phyloP scores from a whole-genome alignment of 2,797 vertebrate species.

The Peromyscus aztecus region DNA sequence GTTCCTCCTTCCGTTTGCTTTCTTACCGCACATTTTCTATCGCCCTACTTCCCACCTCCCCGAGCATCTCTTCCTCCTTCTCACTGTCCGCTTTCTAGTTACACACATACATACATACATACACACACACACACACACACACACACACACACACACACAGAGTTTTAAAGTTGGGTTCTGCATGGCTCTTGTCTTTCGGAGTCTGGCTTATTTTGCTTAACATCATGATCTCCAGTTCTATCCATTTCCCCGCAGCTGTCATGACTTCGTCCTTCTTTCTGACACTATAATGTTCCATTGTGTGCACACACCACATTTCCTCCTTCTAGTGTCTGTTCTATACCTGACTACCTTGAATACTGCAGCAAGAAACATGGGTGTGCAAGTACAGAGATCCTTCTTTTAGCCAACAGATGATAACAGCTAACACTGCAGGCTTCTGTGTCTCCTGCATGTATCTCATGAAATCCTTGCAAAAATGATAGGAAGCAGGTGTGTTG shows the following conservation, averaged over 20 bases:
- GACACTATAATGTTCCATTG: background rate
- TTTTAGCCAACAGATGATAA: background rate
- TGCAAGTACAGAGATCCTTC: background rate
- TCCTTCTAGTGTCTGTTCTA: background rate
- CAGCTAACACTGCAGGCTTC: background rate
- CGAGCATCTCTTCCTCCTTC: background rate
- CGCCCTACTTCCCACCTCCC: background rate
- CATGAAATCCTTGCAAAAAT: background rate
- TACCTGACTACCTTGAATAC: background rate
- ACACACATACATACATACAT: background rate
- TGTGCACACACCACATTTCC: background rate
- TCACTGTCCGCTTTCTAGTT: background rate
- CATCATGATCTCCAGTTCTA: background rate
- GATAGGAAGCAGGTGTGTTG: background rate
- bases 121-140: background rate
- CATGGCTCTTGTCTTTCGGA: background rate
- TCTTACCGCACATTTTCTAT: background rate
- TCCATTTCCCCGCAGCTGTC: background rate
- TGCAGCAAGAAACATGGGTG: background rate
- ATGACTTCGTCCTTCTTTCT: background rate
- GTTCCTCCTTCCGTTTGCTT: accelerated
- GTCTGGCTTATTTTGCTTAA: background rate
- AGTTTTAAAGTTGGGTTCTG: background rate
- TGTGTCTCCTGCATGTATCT: background rate
- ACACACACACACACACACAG: background rate